Base-by-base conservation (phyloP, 2,888 invertebrate genomes). In the Dione vanillae region DNA sequence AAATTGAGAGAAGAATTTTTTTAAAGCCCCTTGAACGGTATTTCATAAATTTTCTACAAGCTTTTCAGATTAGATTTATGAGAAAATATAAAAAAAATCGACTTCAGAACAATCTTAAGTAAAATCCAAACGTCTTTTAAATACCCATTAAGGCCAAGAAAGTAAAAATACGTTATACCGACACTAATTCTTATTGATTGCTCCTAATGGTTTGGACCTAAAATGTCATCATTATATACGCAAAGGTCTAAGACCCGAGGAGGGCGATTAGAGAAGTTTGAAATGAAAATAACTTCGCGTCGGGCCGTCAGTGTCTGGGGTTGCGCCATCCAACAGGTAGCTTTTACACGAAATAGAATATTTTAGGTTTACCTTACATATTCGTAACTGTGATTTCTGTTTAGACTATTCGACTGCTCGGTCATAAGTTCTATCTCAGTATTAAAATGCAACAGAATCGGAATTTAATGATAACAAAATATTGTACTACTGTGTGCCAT, bases 161-260 rank as follows among this genome's bases (percentile, higher is more conserved):
- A 52, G 35, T 52, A 35, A 35, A n/a, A 54, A 54, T 37, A 16
- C n/a, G 5, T 16, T 54, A 54, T 16, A n/a, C n/a, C 16, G 35
- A 54, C n/a, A 37, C n/a, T 54, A 52, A 52, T 35, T n/a, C n/a
- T 52, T 35, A 52, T 54, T 35, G 27, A 52, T 35, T 35, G 9
- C 27, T 14, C 27, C 27, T 52, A 35, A 52, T 54, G 37, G 16
- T 37, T 11, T 10, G 6, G 11, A 16, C 6, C 37, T 56, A 56
- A 56, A 56, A 56, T 56, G n/a, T 35, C n/a, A 56, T 11, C 16
- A 37, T 16, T 37, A 40, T 7, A 0, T 11, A n/a, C n/a, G 9
- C 35, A 11, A 11, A 40, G 16, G 16, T 16, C 37, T 56, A 56
- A 37, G n/a, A 45, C 20, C 8, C 14, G 20, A 52, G 14, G 27